Percentiles rank a stretch among this genome's conserved stretches.
phyloP scores from a whole-genome alignment of 2,113 vertebrate genomes.

The Rhea pennata region DNA sequence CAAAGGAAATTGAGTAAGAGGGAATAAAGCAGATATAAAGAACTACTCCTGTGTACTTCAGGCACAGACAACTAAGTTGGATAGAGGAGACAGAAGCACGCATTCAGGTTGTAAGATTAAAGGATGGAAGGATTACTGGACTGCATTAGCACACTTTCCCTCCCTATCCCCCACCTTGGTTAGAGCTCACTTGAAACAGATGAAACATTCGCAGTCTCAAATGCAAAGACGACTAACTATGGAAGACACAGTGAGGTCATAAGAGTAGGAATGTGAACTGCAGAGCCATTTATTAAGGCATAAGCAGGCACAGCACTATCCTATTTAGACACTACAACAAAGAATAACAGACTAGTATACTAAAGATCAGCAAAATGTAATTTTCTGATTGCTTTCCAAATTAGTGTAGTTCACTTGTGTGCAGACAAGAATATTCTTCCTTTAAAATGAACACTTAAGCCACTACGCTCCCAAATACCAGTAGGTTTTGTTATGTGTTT shows the following conservation, averaged over 20 bases:
- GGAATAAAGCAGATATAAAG: background rate
- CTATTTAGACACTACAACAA: background rate
- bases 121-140: background rate
- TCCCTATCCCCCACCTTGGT: rapidly evolving
- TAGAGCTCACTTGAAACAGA: rapidly evolving
- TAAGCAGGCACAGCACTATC: background rate
- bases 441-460: background rate
- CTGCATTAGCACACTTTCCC: too few species aligned
- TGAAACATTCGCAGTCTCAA: background rate
- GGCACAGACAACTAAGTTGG: background rate
- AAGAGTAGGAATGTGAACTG: background rate
- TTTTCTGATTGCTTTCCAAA: background rate
- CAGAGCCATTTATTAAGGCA: background rate
- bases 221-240: background rate
- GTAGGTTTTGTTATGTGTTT: background rate
- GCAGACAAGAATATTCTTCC: background rate
- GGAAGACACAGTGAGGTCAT: background rate
- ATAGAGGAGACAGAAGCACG: background rate
- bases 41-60: background rate
- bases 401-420: background rate
- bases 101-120: background rate
- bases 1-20: background rate
- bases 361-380: background rate
- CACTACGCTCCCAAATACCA: background rate
- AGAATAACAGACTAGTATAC: background rate